Conservation (phyloP, 2,113 vertebrate genomes). For the Salvelinus namaycush region DNA sequence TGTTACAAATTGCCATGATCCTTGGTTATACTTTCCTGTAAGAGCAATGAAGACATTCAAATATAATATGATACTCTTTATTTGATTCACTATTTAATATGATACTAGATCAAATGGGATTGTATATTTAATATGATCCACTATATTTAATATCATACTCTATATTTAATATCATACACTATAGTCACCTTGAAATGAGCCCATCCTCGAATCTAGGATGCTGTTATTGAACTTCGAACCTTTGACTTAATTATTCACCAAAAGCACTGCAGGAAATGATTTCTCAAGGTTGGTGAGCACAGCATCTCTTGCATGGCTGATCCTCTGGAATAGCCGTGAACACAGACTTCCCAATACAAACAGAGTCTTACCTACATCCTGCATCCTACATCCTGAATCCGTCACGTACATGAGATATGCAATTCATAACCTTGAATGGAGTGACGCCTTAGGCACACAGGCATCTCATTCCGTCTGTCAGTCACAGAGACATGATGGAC, state of each 20-base stretch:
- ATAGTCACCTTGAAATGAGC: constrained; percentile 6
- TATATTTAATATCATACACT: background rate
- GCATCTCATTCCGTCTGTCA: constrained; percentile 27
- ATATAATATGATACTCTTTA: too few relatives aligned
- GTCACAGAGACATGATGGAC: constrained; percentile 26
- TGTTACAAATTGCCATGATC: too few relatives aligned
- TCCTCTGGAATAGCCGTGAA: constrained; percentile 21
- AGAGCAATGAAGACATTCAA: too few relatives aligned
- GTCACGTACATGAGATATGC: background rate
- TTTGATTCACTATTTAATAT: too few relatives aligned
- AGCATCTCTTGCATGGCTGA: constrained; percentile 37
- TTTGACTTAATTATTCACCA: constrained; percentile 20
- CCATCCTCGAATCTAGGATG: constrained; percentile 2
- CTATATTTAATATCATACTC: too few relatives aligned
- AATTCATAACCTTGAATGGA: constrained; percentile 12
- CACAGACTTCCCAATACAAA: constrained; percentile 18
- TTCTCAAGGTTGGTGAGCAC: constrained; percentile 28
- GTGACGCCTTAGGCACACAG: background rate
- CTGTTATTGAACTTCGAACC: background rate
- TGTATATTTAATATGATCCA: too few relatives aligned
- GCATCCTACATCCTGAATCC: too few relatives aligned
- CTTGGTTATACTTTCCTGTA: too few relatives aligned
- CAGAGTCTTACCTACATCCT: constrained; percentile 18
- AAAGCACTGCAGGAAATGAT: constrained; percentile 12
- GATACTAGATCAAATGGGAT: too few relatives aligned